Percentiles rank a stretch among this genome's conserved stretches.
Evolutionary conservation across 2,797 vertebrate species (phyloP).

Genomic region (Melanotaenia parkinsoni): DNA sequence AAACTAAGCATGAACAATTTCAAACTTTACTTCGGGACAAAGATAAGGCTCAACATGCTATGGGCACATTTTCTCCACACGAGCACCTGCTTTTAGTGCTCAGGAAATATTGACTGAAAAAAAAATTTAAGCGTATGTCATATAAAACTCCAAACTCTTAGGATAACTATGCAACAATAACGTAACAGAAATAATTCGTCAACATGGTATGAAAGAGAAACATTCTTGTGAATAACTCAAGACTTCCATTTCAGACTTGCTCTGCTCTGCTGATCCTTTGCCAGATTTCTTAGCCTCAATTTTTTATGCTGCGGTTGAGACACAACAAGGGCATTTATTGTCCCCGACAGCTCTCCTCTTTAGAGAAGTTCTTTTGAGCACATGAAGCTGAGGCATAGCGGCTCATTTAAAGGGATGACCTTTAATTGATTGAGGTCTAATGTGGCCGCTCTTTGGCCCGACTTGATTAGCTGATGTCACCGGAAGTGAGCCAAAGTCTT

Average conservation of each 20-base stretch:
- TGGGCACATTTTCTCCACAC: conserved; percentile 36
- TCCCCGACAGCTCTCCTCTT: conserved; percentile 43
- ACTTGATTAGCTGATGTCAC: conserved; percentile 67
- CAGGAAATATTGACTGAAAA: background rate
- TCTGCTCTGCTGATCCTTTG: conserved; percentile 56
- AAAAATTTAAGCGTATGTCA: background rate
- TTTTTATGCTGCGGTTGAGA: conserved; percentile 43
- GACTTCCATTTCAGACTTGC: conserved; percentile 41
- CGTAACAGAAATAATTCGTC: background rate
- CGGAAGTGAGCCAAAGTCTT: conserved; percentile 69
- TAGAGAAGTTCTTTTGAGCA: conserved; percentile 61
- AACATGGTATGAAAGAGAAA: background rate
- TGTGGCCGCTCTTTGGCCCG: conserved; percentile 53
- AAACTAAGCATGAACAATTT: conserved; percentile 50
- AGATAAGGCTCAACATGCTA: conserved; percentile 54
- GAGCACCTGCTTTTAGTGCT: conserved; percentile 10
- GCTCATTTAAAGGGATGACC: conserved; percentile 49
- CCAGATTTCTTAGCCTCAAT: conserved; percentile 60
- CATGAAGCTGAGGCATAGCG: conserved; percentile 35
- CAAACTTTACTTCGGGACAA: conserved; percentile 31
- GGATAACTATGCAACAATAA: background rate
- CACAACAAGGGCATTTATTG: conserved; percentile 71
- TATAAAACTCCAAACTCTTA: background rate
- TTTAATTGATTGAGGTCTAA: conserved; percentile 62
- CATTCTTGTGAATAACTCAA: background rate